Evolutionary conservation across 2,797 vertebrate species (phyloP).

Genomic region (Sandelia bainsii): DNA sequence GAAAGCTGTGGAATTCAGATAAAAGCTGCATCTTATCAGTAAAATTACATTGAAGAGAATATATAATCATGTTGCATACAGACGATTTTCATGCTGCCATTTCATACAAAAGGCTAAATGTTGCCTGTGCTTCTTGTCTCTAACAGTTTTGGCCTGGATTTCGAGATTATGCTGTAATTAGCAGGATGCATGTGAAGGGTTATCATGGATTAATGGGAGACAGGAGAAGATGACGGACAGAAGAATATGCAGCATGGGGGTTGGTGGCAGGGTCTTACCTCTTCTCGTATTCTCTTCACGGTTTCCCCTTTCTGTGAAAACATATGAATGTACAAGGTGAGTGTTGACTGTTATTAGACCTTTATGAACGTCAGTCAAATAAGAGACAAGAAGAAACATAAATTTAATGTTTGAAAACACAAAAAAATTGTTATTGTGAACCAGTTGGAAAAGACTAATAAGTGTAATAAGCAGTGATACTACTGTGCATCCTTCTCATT

Average conservation of each 20-base stretch:
- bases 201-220: slow-evolving; percentile 5
- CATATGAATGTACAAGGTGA: slow-evolving; percentile 1
- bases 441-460: too few species aligned
- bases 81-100: not conserved
- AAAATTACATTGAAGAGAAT: not conserved
- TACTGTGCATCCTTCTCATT: too few species aligned
- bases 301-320: slow-evolving; percentile 95
- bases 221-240: not conserved
- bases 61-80: not conserved
- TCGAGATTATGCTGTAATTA: not conserved
- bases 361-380: too few species aligned
- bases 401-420: too few species aligned
- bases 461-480: too few species aligned
- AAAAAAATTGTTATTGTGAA: too few species aligned
- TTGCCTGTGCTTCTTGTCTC: not conserved
- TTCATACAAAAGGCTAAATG: not conserved
- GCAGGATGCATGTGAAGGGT: not conserved
- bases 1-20: not conserved
- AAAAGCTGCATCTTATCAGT: not conserved
- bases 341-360: too few species aligned
- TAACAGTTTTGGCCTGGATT: not conserved
- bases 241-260: not conserved
- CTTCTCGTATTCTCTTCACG: slow-evolving; percentile 96
- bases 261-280: slow-evolving; percentile 83
- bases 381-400: too few species aligned